Base-by-base conservation (phyloP, 35 echinoderm and acorn worm genomes). In the Strongylocentrotus purpuratus region DNA sequence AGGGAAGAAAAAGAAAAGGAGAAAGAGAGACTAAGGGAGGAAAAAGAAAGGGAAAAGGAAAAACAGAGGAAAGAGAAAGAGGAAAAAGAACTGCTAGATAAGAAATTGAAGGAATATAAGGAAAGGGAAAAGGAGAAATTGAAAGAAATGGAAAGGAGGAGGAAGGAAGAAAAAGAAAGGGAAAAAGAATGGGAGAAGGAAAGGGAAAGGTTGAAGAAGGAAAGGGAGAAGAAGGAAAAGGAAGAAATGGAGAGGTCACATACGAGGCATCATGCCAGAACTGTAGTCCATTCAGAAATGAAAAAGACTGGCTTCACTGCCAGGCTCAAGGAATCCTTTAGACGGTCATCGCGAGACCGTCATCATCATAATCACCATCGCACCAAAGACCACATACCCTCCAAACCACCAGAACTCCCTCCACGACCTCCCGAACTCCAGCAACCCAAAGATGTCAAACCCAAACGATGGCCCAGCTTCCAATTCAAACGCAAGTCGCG, bases 291-390 rank as follows among this genome's bases (percentile, higher is more conserved):
- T 87, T 61, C 60, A 92, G 97, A 98, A 47, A 98, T 98, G 97
- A 98, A 98, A 90, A 97, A 97, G 48, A 98, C 96, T 45, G 97
- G 97, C 20, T 98, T 98, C 94, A 96, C 97, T 20, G 94, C 95
- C 15, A 92, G 96, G 47, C 91, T 97, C 22, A 97, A 97, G 47
- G 88, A 96, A 89, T 97, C 97, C 20, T 98, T 98, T 59, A 91
- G 95, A 93, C 95, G 97, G 14, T 94, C 95, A 33, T 96, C 91
- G 17, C 93, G 95, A 32, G 96, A 96, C 35, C 48, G 48, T 5
- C 91, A 93, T 86, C 61, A 71, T 65, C 61, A 70, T n/a, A 15
- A 78, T 78, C 65, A 78, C 65, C 65, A 78, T 18, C 31, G 95
- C 61, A 85, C 93, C 50, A 90, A 97, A 33, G 88, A 97, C 22